These are phyloP conservation scores for Aptenodytes patagonicus DNA, from an alignment of 2,113 vertebrate species.

Conservation along the genomic window DNA sequence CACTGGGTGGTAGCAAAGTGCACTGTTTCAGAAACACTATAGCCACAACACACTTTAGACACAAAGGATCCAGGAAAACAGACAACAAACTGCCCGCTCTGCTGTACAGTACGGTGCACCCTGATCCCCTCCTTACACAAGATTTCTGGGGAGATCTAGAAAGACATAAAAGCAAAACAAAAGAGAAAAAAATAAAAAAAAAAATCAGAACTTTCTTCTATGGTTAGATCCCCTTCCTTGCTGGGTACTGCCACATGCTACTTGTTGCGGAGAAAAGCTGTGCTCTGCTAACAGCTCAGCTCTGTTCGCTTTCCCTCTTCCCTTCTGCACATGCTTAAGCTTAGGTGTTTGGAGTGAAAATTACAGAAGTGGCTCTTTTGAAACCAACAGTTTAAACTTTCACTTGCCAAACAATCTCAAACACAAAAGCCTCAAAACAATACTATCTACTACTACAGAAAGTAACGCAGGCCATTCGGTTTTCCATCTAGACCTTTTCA, in stretches of 20 bases:
- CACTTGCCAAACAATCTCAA: background rate
- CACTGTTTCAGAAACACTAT: constrained; percentile 98
- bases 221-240: background rate
- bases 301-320: background rate
- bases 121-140: constrained; percentile 95
- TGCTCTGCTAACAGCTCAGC: background rate
- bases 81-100: constrained; percentile 96
- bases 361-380: background rate
- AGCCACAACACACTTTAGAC: constrained; percentile 97
- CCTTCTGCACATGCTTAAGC: background rate
- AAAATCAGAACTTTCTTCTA: background rate
- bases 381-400: background rate
- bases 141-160: constrained; percentile 96
- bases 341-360: background rate
- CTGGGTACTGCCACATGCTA: background rate
- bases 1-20: constrained; percentile 98
- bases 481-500: background rate
- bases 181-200: background rate
- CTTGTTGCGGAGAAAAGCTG: background rate
- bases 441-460: background rate
- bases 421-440: background rate
- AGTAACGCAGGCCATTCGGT: background rate
- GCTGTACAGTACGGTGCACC: constrained; percentile 95
- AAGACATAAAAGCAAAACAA: background rate
- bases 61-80: constrained; percentile 98